Evolutionary conservation across 2,797 vertebrate genomes (phyloP).

Genomic region (Bradypodion pumilum): DNA sequence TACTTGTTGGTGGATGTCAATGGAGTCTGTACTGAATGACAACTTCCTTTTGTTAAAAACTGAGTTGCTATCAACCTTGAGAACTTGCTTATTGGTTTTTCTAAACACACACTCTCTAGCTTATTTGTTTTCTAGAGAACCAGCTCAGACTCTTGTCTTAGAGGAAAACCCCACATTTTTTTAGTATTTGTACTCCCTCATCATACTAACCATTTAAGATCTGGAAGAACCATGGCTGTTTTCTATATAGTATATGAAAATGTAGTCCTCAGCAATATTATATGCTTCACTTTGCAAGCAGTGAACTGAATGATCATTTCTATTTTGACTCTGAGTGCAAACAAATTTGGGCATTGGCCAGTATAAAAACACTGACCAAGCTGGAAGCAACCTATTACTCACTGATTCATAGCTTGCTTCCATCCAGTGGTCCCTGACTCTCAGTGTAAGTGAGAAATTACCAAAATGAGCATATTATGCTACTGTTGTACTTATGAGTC

Average conservation of each 20-base stretch:
- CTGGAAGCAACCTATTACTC: background rate
- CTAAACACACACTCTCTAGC: background rate
- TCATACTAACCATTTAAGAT: too few relatives aligned
- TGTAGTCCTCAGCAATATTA: background rate
- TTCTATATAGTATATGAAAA: background rate
- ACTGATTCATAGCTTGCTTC: background rate
- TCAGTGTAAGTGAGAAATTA: background rate
- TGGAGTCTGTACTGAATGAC: background rate
- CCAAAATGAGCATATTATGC: conserved; percentile 23
- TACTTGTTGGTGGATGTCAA: background rate
- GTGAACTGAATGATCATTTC: background rate
- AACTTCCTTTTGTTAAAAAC: background rate
- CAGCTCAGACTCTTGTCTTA: background rate
- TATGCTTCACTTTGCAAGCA: background rate
- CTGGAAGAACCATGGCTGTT: background rate
- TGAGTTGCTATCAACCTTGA: background rate
- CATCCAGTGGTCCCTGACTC: background rate
- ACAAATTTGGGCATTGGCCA: background rate
- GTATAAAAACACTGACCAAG: background rate
- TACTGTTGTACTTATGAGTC: conserved; percentile 6
- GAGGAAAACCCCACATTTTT: background rate
- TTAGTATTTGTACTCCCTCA: background rate
- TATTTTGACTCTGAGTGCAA: background rate
- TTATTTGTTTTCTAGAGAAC: background rate
- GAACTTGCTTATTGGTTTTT: background rate